Evolutionary conservation across 2,797 vertebrate genomes (phyloP).

Genomic region (Tadarida brasiliensis): DNA sequence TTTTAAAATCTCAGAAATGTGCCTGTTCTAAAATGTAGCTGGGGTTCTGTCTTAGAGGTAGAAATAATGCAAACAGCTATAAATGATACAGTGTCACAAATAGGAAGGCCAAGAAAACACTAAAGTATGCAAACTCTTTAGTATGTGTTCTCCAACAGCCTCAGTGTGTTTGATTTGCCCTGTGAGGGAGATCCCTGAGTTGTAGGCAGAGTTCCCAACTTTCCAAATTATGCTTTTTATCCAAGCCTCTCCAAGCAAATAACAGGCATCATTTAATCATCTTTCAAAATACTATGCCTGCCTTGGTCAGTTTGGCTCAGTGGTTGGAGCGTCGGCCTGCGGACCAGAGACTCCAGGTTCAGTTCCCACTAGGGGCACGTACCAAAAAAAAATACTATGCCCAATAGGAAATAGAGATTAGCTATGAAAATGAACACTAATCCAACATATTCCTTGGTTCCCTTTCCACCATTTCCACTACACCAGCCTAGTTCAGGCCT

Average conservation of each 20-base stretch:
- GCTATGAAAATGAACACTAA: neutral
- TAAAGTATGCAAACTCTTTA: neutral
- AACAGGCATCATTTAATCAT: neutral
- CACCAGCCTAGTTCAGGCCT: neutral
- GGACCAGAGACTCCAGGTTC: no score
- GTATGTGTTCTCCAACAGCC: neutral
- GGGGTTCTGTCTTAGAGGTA: conserved; percentile 1
- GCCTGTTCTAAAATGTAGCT: conserved; percentile 34
- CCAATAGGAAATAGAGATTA: neutral
- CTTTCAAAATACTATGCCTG: conserved; percentile 25
- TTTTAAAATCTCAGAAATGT: conserved; percentile 43
- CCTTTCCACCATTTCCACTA: neutral
- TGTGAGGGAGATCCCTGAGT: neutral
- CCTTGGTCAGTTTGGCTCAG: no score
- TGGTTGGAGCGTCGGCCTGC: no score
- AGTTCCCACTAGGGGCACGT: no score
- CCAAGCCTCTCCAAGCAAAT: conserved; percentile 44
- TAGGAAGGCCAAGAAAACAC: neutral
- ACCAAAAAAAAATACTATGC: conserved; percentile 12
- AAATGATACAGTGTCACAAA: neutral
- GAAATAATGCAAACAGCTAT: conserved; percentile 2
- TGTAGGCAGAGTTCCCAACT: neutral
- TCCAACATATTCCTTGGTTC: neutral
- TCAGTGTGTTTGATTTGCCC: conserved; percentile 4
- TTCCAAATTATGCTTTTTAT: conserved; percentile 33